These are phyloP conservation scores for Hirudinaria manillensis DNA, from an alignment of 2,888 invertebrate genomes.

Conservation along the genomic window DNA sequence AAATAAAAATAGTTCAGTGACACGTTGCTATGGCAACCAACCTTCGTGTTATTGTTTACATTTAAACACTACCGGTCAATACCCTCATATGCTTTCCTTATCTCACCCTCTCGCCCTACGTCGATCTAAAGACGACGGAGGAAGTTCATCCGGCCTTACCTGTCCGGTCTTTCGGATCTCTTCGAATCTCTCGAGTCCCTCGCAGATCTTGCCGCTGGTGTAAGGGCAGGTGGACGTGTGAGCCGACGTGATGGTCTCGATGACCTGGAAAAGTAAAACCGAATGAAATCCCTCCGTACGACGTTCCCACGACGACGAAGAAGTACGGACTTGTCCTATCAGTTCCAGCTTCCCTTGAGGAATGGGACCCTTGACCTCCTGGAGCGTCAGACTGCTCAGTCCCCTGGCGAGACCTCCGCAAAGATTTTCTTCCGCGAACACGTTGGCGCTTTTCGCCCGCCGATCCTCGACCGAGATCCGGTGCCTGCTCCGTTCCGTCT, in stretches of 20 bases:
- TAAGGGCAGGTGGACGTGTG: slow-evolving; percentile 6
- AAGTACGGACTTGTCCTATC: slow-evolving; percentile 1
- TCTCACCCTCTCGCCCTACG: background rate
- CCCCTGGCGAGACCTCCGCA: slow-evolving; percentile 9
- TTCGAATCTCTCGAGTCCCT: slow-evolving; percentile 4
- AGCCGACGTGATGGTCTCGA: slow-evolving; percentile 8
- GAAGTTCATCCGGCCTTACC: background rate
- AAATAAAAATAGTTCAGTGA: no score
- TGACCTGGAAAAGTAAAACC: slow-evolving; percentile 17
- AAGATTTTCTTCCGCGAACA: background rate
- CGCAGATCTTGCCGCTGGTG: slow-evolving; percentile 4
- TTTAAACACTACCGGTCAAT: no score
- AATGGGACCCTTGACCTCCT: slow-evolving; percentile 8
- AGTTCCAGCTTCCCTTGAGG: slow-evolving; percentile 23
- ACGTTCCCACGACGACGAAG: no score
- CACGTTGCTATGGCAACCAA: no score
- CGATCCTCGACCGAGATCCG: no score
- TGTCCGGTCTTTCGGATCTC: background rate
- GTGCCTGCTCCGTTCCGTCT: background rate
- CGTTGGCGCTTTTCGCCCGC: background rate
- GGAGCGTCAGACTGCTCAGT: slow-evolving; percentile 3
- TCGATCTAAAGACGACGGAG: background rate
- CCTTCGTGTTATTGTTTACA: no score
- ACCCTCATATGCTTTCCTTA: no score
- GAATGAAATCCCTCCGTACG: no score